Evolutionary conservation across 2,113 vertebrate species (phyloP), one percentile per base, ranked within the genome.

Genomic region (Megaleporinus macrocephalus): DNA sequence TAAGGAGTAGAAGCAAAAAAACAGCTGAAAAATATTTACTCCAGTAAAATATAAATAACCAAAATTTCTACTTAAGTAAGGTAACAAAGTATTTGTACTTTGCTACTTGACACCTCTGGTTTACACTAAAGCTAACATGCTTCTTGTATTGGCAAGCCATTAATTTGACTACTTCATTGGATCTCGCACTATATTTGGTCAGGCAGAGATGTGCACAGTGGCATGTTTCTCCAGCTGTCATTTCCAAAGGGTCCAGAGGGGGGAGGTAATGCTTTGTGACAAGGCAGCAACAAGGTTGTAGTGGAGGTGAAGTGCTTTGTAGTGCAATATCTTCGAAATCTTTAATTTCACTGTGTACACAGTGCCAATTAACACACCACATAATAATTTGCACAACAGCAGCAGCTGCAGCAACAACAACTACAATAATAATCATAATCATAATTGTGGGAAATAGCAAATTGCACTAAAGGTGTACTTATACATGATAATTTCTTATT

Each of bases 241-340:
- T 73, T 33, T 73, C 59, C 61, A 26, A 53, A 51, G 57, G 30
- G 44, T 74, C 79, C 79, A 81, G 79, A 65, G 59, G 79, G 79
- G 62, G 79, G 79, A 16, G 70, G 10, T 66, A 81, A 81, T 73
- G 79, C 70, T 81, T 81, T 73, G 41, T 73, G 22, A 33, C 27
- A 80, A 27, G 57, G 51, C 47, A 3, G 5, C 66, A 61, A 1
- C 29, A 13, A 72, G 1, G 51, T 26, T 18, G n/a, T 22, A 29
- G 36, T 33, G 33, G 18, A 66, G 30, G 30, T 68, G 30, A 68
- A 12, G 30, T 20, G 30, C 30, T 20, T 36, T 20, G 65, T 68
- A 36, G 3, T 11, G 30, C 36, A 16, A 68, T 33, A 5, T 36
- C 18, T 36, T 30, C 33, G 29, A 11, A 11, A 44, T 44, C 41